Conservation (phyloP, 2,888 invertebrate genomes). For the Caenorhabditis sulstoni region DNA sequence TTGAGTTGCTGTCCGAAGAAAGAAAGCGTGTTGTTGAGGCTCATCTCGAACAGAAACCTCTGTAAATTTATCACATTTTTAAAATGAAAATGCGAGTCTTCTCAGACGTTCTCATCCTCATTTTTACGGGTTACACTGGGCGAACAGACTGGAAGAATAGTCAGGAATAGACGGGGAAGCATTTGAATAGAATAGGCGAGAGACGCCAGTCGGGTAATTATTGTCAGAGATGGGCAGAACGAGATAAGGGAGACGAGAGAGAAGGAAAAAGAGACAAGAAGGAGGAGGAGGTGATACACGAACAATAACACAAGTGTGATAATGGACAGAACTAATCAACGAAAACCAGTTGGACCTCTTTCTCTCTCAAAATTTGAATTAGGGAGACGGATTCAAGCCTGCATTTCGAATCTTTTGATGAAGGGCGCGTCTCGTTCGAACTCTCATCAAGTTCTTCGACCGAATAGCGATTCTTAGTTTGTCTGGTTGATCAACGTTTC, state of each 20-base stretch:
- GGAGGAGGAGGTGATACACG: conserved; percentile 11
- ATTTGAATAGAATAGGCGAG: conserved; percentile 7
- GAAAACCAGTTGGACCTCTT: too few relatives aligned
- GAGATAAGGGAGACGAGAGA: conserved; percentile 7
- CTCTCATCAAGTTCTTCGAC: too few relatives aligned
- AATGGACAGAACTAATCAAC: too few relatives aligned
- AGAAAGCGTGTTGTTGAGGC: conserved; percentile 14
- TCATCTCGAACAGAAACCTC: conserved; percentile 39
- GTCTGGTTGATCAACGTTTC: too few relatives aligned
- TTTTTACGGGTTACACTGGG: not conserved
- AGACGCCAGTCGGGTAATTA: not conserved
- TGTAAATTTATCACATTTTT: conserved; percentile 10
- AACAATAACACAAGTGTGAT: conserved; percentile 3
- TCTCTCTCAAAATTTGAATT: too few relatives aligned
- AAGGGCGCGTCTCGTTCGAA: too few relatives aligned
- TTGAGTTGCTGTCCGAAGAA: conserved; percentile 38
- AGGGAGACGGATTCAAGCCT: too few relatives aligned
- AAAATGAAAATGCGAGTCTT: not conserved
- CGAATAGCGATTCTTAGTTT: too few relatives aligned
- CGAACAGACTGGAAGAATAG: conserved; percentile 36
- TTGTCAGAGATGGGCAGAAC: conserved; percentile 2
- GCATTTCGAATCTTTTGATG: too few relatives aligned
- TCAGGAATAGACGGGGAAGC: conserved; percentile 50
- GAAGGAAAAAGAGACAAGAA: not conserved
- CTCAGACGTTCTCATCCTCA: conserved; percentile 3